Conservation (phyloP, 2,797 vertebrate species). For the Eulemur rubriventer region DNA sequence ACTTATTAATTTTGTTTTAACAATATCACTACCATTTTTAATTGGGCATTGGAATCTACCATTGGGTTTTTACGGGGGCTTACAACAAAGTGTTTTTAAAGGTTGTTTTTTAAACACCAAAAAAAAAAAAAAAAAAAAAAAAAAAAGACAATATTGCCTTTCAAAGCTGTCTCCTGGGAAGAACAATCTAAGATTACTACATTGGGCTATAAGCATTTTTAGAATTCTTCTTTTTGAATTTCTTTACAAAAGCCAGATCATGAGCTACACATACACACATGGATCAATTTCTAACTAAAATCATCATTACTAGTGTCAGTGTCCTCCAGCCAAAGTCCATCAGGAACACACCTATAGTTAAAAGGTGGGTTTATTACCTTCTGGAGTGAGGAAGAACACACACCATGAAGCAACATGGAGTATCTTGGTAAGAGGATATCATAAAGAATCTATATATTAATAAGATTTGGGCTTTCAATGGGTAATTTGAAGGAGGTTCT, state of each 20-base stretch:
- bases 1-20: too few relatives aligned
- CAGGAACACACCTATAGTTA: neutral
- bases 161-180: neutral
- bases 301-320: neutral
- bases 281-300: conserved; percentile 30
- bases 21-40: too few relatives aligned
- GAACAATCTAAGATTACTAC: neutral
- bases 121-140: neutral
- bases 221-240: neutral
- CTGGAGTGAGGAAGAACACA: neutral
- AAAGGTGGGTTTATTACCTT: neutral
- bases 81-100: neutral
- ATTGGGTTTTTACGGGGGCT: neutral
- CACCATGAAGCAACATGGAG: neutral
- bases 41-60: neutral
- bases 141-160: neutral
- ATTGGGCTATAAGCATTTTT: neutral
- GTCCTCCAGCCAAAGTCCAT: neutral
- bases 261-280: neutral
- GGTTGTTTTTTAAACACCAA: neutral
- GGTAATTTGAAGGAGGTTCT: neutral
- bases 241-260: conserved; percentile 7
- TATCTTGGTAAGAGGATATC: neutral
- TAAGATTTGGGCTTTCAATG: neutral
- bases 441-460: neutral